These are phyloP conservation scores for Oasisia sp. DNA, from an alignment of 2,888 invertebrate species.

Conservation along the genomic window DNA sequence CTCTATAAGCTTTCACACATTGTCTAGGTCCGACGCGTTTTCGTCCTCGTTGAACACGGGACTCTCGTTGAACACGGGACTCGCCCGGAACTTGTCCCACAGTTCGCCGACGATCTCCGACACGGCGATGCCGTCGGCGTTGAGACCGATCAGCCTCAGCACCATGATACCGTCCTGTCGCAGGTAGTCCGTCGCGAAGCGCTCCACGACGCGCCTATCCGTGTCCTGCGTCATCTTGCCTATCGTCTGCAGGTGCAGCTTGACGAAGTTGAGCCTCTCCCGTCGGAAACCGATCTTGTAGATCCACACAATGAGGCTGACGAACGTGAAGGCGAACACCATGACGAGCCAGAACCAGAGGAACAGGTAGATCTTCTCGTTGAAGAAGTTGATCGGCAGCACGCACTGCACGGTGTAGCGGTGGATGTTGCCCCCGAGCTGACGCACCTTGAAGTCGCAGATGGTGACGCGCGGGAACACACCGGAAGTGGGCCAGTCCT, in stretches of 20 bases:
- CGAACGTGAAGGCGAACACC: neutral
- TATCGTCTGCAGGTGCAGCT: constrained; percentile 19
- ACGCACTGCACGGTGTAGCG: constrained; percentile 22
- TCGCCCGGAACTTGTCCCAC: constrained; percentile 25
- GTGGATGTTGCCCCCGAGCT: constrained; percentile 21
- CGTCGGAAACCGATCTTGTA: neutral
- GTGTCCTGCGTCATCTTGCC: constrained; percentile 22
- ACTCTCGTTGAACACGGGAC: constrained; percentile 12
- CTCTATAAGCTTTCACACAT: neutral
- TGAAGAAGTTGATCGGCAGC: constrained; percentile 22
- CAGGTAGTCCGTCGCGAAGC: constrained; percentile 24
- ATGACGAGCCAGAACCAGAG: constrained; percentile 22
- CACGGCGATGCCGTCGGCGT: constrained; percentile 23
- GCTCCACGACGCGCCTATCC: neutral
- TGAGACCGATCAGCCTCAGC: constrained; percentile 22
- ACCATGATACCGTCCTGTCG: constrained; percentile 22
- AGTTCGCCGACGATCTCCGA: constrained; percentile 18
- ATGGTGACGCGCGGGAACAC: constrained; percentile 19
- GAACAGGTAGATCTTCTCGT: constrained; percentile 28
- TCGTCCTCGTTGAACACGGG: neutral
- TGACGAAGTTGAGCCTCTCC: constrained; percentile 8
- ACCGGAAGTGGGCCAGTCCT: constrained; percentile 17
- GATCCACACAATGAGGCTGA: constrained; percentile 18
- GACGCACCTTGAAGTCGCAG: constrained; percentile 13
- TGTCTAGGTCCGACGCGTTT: neutral